Conservation (phyloP, 1,140 invertebrate genomes). For the Whitmania pigra region DNA sequence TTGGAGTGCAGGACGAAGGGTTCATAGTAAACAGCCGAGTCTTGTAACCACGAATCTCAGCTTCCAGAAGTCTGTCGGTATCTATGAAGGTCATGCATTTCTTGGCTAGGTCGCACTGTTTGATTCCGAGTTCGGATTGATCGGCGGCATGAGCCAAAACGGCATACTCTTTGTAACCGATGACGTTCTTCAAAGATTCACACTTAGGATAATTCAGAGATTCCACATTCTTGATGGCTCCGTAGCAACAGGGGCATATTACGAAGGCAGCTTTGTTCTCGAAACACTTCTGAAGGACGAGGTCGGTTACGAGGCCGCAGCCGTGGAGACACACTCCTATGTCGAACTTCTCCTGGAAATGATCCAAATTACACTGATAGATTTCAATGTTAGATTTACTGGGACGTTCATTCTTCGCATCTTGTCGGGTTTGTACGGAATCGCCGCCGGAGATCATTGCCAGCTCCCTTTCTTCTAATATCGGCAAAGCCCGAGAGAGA, state of each 20-base stretch:
- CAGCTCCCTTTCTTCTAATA: no score
- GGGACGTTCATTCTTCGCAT: constrained; percentile 54
- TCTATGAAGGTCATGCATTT: constrained; percentile 76
- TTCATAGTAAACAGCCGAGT: constrained; percentile 61
- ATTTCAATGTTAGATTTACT: constrained; percentile 57
- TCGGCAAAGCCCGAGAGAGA: constrained; percentile 53
- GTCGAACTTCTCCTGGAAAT: constrained; percentile 51
- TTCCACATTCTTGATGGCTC: constrained; percentile 61
- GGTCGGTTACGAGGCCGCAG: constrained; percentile 83
- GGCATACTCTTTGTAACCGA: constrained; percentile 28
- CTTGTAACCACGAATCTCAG: constrained; percentile 59
- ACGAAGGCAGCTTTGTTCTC: constrained; percentile 65
- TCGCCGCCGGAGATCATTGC: no score
- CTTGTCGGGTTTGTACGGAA: no score
- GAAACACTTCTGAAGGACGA: constrained; percentile 73
- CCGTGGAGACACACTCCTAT: constrained; percentile 79
- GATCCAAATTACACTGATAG: constrained; percentile 43
- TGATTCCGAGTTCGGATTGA: constrained; percentile 14
- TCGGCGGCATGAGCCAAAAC: constrained; percentile 18
- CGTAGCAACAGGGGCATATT: constrained; percentile 87
- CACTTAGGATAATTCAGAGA: constrained; percentile 55
- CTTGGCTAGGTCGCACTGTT: constrained; percentile 40
- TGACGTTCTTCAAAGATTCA: constrained; percentile 45
- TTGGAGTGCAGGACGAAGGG: constrained; percentile 71
- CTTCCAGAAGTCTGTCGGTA: constrained; percentile 62